Evolutionary conservation across 2,797 vertebrate species (phyloP).

Genomic region (Anniella stebbinsi): DNA sequence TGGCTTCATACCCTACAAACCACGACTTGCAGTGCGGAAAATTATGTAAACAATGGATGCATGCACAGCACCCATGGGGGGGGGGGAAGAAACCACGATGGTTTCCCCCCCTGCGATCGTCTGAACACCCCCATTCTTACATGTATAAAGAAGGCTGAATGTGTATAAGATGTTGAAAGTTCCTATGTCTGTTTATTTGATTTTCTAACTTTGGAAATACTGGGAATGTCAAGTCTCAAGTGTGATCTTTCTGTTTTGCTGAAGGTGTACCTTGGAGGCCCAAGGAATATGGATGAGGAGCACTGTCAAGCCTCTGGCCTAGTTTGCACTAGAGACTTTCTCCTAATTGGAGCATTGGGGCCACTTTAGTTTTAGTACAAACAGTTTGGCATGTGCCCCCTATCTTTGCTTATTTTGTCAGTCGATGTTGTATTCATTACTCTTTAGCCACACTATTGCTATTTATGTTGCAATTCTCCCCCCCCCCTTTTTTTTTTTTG

Average conservation of each 20-base stretch:
- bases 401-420: slow-evolving; percentile 1
- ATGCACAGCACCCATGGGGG: too few relatives aligned
- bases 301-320: not conserved
- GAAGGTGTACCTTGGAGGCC: slow-evolving; percentile 8
- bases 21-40: too few relatives aligned
- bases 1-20: too few relatives aligned
- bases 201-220: slow-evolving; percentile 20
- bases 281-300: not conserved
- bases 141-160: not conserved
- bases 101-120: too few relatives aligned
- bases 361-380: slow-evolving; percentile 9
- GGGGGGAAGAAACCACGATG: too few relatives aligned
- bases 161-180: not conserved
- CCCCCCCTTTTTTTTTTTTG: too few relatives aligned
- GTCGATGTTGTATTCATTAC: not conserved
- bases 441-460: slow-evolving; percentile 19
- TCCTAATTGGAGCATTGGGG: slow-evolving; percentile 8
- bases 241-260: slow-evolving; percentile 19
- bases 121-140: not conserved
- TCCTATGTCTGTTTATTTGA: not conserved
- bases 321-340: not conserved
- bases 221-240: slow-evolving; percentile 10
- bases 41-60: too few relatives aligned
- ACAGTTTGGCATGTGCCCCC: not conserved
- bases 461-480: slow-evolving; percentile 27